Evolutionary conservation across 2,888 invertebrate genomes (phyloP).

Genomic region (Scrobipalpa atriplicella): DNA sequence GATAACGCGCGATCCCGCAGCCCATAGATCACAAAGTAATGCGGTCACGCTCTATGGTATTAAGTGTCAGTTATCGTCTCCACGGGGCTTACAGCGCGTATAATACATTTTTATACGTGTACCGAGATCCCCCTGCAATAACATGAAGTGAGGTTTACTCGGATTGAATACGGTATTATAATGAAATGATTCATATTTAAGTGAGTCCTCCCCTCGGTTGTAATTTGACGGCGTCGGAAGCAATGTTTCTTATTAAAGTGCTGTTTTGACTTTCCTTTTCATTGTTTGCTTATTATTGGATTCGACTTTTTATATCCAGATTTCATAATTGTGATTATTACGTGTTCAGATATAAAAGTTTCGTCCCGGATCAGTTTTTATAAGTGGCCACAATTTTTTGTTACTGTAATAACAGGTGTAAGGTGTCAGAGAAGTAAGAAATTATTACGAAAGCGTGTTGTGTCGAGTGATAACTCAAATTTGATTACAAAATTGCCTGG

Average conservation of each 20-base stretch:
- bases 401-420: slow-evolving; percentile 17
- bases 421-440: neutral
- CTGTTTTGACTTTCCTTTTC: slow-evolving; percentile 73
- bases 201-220: slow-evolving; percentile 76
- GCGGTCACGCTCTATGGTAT: slow-evolving; percentile 82
- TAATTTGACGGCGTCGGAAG: slow-evolving; percentile 78
- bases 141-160: slow-evolving; percentile 80
- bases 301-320: slow-evolving; percentile 18
- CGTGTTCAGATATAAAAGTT: slow-evolving; percentile 16
- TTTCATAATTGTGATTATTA: slow-evolving; percentile 21
- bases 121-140: slow-evolving; percentile 74
- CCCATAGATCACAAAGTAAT: slow-evolving; percentile 81
- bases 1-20: slow-evolving; percentile 69
- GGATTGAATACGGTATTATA: slow-evolving; percentile 83
- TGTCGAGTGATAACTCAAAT: slow-evolving; percentile 12
- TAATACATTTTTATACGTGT: slow-evolving; percentile 76
- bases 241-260: slow-evolving; percentile 81
- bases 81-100: slow-evolving; percentile 72
- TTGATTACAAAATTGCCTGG: slow-evolving; percentile 27
- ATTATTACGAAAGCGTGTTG: slow-evolving; percentile 1
- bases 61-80: slow-evolving; percentile 82
- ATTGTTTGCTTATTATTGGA: slow-evolving; percentile 45
- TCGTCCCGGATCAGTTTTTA: slow-evolving; percentile 12
- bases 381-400: neutral
- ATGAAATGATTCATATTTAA: slow-evolving; percentile 84